These are phyloP conservation scores for Notothenia coriiceps DNA, from an alignment of 2,113 vertebrate genomes.

Conservation along the genomic window DNA sequence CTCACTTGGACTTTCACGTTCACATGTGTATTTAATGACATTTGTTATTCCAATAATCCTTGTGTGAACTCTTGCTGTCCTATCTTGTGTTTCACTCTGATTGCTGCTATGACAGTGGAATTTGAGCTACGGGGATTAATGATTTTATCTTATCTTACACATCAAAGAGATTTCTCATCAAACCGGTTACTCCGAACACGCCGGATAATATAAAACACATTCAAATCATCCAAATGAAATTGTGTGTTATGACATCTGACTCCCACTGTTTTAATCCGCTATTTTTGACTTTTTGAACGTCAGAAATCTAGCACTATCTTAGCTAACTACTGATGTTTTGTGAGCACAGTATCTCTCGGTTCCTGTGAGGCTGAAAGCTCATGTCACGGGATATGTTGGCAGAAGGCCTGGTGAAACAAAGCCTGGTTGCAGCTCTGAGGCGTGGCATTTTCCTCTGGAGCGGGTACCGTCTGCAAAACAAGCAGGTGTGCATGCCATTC, in stretches of 20 bases:
- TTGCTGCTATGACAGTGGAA: too few relatives aligned
- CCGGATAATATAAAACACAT: background rate
- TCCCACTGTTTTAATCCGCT: background rate
- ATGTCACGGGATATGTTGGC: slow-evolving; percentile 14
- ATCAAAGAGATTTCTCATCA: background rate
- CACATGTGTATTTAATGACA: too few relatives aligned
- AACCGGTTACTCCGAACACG: background rate
- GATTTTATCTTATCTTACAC: too few relatives aligned
- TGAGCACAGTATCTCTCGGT: background rate
- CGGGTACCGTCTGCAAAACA: slow-evolving; percentile 27
- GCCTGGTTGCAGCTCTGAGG: slow-evolving; percentile 11
- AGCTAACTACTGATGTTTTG: background rate
- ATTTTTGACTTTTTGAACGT: background rate
- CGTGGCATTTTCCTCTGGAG: background rate
- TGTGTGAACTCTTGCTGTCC: too few relatives aligned
- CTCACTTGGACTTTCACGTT: too few relatives aligned
- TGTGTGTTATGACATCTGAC: too few relatives aligned
- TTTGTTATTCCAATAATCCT: too few relatives aligned
- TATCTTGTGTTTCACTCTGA: too few relatives aligned
- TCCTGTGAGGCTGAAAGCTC: slow-evolving; percentile 5
- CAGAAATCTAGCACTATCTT: background rate
- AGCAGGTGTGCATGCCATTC: slow-evolving; percentile 65
- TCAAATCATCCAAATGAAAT: background rate
- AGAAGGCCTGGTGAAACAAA: slow-evolving; percentile 32
- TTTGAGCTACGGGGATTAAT: too few relatives aligned